These are phyloP conservation scores for Psammodynastes pulverulentus DNA, from an alignment of 2,113 vertebrate species.

Conservation along the genomic window DNA sequence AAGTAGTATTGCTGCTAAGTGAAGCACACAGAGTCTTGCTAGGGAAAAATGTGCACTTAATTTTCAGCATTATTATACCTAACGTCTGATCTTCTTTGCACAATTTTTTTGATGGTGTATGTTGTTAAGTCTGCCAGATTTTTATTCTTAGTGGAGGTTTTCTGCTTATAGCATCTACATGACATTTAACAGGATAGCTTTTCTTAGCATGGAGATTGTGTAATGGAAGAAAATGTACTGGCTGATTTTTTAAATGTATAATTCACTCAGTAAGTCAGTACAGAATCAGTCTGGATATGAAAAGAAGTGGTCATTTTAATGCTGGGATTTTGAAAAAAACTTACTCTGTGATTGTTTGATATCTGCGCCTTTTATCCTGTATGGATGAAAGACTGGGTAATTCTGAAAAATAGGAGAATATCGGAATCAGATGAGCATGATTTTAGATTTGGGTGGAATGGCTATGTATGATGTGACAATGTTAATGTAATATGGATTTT, in stretches of 20 bases:
- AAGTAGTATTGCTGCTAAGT: background rate
- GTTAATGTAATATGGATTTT: background rate
- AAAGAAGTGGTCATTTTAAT: background rate
- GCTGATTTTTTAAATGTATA: background rate
- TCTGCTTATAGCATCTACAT: background rate
- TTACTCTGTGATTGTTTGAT: background rate
- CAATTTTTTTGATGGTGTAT: background rate
- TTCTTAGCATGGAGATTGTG: background rate
- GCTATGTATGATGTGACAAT: background rate
- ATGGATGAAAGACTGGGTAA: background rate
- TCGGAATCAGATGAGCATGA: background rate
- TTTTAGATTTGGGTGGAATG: background rate
- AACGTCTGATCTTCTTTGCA: background rate
- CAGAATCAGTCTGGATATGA: background rate
- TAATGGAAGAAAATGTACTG: background rate
- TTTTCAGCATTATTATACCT: background rate
- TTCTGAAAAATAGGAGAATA: background rate
- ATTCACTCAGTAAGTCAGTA: background rate
- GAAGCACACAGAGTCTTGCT: background rate
- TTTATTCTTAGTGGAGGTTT: background rate
- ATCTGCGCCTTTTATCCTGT: background rate
- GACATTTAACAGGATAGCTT: background rate
- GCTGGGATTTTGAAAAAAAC: background rate
- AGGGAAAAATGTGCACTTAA: background rate
- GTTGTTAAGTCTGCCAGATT: background rate